Evolutionary conservation across 1,140 invertebrate species (phyloP).

Genomic region (Cepaea nemoralis): DNA sequence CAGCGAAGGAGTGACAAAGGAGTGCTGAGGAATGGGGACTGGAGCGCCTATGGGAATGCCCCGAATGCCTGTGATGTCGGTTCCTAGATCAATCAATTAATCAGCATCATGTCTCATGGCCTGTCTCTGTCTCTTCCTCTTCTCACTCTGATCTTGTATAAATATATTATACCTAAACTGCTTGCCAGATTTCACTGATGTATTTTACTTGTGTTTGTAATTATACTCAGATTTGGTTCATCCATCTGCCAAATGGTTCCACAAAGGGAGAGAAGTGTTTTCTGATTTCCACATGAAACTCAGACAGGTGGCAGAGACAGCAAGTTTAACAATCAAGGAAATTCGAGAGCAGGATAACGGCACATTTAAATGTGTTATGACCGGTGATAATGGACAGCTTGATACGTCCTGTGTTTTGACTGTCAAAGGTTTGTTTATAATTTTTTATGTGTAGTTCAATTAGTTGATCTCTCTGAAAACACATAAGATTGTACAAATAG

Average conservation of each 20-base stretch:
- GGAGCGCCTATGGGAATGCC: no score
- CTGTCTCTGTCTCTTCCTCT: no score
- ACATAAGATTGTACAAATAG: not conserved
- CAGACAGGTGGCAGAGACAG: constrained; percentile 59
- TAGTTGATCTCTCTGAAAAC: not conserved
- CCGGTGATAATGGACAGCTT: constrained; percentile 61
- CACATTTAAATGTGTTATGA: constrained; percentile 64
- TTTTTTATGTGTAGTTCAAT: not conserved
- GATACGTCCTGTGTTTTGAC: constrained; percentile 39
- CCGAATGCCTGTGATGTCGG: no score
- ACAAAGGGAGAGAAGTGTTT: constrained; percentile 56
- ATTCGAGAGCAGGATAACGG: constrained; percentile 57
- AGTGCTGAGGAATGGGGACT: no score
- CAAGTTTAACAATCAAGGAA: constrained; percentile 56
- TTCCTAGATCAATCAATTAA: no score
- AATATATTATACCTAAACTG: no score
- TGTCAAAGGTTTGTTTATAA: not conserved
- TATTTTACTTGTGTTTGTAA: not conserved
- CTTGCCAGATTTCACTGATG: no score
- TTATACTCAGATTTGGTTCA: not conserved
- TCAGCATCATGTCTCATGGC: no score
- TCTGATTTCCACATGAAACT: constrained; percentile 46
- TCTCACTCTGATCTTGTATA: no score
- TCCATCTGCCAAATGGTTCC: constrained; percentile 58
- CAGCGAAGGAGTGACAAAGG: no score